Percentiles rank a stretch among this genome's conserved stretches.
Conservation (phyloP, 2,888 invertebrate genomes). For the Drosophila longiperda region DNA sequence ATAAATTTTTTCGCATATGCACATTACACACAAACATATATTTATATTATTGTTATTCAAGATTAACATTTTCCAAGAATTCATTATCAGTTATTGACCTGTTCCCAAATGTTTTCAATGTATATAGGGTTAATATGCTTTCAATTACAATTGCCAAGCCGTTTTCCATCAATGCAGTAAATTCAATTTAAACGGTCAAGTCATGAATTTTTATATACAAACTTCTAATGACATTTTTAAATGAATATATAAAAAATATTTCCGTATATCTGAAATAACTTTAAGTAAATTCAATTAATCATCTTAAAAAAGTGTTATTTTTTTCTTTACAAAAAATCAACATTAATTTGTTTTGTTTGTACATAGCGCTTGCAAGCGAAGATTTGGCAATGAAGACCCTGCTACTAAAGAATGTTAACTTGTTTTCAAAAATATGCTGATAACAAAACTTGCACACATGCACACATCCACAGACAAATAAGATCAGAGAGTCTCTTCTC, state of each 20-base stretch:
- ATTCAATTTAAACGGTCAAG: background rate
- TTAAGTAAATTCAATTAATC: background rate
- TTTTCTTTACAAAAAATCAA: background rate
- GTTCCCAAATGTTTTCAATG: background rate
- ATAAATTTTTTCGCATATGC: slow-evolving; percentile 20
- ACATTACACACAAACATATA: background rate
- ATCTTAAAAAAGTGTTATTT: no score
- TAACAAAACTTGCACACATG: slow-evolving; percentile 7
- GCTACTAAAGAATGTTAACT: background rate
- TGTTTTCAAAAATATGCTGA: background rate
- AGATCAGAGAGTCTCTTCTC: background rate
- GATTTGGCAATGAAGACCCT: background rate
- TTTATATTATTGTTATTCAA: slow-evolving; percentile 1
- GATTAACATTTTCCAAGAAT: slow-evolving; percentile 37
- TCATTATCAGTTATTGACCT: slow-evolving; percentile 13
- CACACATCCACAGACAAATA: background rate
- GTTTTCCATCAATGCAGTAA: background rate
- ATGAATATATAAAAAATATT: background rate
- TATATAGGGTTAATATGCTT: background rate
- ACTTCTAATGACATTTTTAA: background rate
- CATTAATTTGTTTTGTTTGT: background rate
- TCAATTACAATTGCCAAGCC: background rate
- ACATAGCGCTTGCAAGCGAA: background rate
- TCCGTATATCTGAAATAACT: background rate
- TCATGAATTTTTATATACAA: background rate